Evolutionary conservation across 2,888 invertebrate genomes (phyloP).

Genomic region (Nebria salina): DNA sequence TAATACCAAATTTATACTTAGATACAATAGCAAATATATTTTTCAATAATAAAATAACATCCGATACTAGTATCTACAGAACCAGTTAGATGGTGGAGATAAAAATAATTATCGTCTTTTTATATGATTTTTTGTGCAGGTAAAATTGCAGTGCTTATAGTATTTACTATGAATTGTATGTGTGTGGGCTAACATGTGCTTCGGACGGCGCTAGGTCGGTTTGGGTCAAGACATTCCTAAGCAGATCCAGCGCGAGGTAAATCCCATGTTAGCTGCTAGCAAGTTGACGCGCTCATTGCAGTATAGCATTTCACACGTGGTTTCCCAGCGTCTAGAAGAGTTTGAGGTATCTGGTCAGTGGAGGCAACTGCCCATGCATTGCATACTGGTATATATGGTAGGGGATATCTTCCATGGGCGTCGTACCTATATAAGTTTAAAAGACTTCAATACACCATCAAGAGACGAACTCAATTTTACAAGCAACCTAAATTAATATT

Average conservation of each 20-base stretch:
- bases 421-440: neutral
- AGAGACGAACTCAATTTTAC: constrained; percentile 11
- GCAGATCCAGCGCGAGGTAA: constrained; percentile 18
- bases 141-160: neutral
- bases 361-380: constrained; percentile 5
- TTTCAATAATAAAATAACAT: too few relatives aligned
- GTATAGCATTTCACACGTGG: constrained; percentile 10
- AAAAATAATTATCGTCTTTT: too few relatives aligned
- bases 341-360: neutral
- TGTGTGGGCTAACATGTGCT: neutral
- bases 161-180: neutral
- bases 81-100: too few relatives aligned
- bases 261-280: constrained; percentile 18
- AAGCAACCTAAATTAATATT: neutral
- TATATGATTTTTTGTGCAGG: too few relatives aligned
- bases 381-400: neutral
- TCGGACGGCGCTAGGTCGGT: neutral
- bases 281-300: constrained; percentile 7
- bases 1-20: too few relatives aligned
- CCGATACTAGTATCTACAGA: too few relatives aligned
- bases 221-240: constrained; percentile 22
- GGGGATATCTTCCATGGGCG: constrained; percentile 6
- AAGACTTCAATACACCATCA: constrained; percentile 19
- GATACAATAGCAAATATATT: too few relatives aligned
- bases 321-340: neutral